These are phyloP conservation scores for Propithecus coquereli DNA, from an alignment of 2,113 vertebrate genomes.

Conservation along the genomic window DNA sequence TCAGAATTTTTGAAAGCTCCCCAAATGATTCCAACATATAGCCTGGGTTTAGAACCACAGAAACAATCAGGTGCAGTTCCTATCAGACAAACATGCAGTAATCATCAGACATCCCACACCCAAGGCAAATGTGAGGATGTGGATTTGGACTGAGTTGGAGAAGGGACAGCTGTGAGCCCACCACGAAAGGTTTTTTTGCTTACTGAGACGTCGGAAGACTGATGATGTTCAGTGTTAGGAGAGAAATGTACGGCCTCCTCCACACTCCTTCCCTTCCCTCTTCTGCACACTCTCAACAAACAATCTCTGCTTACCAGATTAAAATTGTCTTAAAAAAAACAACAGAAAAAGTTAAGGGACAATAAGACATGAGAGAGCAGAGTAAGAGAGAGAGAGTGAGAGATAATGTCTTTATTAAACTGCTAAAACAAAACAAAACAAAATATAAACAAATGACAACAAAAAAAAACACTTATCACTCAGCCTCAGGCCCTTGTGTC, in stretches of 20 bases:
- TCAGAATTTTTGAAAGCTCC: neutral
- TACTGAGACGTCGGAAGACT: neutral
- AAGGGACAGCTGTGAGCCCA: neutral
- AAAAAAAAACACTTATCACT: neutral
- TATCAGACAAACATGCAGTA: neutral
- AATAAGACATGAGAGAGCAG: neutral
- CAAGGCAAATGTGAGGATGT: neutral
- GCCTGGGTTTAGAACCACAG: neutral
- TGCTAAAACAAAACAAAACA: neutral
- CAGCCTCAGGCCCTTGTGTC: neutral
- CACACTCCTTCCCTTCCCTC: fast-evolving
- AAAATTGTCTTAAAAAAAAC: neutral
- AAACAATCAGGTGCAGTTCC: neutral
- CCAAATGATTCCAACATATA: neutral
- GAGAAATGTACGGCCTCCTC: neutral
- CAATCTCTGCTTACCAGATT: neutral
- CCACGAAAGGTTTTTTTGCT: neutral
- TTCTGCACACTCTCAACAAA: neutral
- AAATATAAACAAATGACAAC: neutral
- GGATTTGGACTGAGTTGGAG: neutral
- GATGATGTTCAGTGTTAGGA: neutral
- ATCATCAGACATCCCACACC: neutral
- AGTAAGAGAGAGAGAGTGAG: neutral
- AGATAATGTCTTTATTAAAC: neutral
- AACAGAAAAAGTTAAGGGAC: neutral